Conservation (phyloP, 2,797 vertebrate genomes). For the Falco rusticolus region DNA sequence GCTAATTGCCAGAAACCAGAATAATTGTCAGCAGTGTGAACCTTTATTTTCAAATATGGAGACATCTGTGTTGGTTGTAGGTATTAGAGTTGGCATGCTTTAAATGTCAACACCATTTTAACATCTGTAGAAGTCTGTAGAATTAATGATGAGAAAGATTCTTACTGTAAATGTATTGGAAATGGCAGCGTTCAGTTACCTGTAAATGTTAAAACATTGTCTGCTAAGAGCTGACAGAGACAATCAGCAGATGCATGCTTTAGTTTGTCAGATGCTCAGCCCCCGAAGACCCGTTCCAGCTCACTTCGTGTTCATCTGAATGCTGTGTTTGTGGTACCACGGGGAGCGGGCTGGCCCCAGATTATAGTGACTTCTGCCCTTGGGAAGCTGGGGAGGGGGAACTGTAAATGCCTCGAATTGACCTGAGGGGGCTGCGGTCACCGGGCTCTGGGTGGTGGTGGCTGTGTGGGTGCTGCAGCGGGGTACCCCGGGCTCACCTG, state of each 20-base stretch:
- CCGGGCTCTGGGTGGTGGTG: neutral
- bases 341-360: neutral
- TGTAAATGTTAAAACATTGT: constrained; percentile 69
- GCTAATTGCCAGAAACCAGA: neutral
- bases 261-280: constrained; percentile 14
- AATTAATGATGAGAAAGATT: constrained; percentile 48
- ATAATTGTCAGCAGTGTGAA: neutral
- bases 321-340: neutral
- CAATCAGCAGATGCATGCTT: constrained; percentile 59
- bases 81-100: constrained; percentile 7
- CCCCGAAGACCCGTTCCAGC: constrained; percentile 44
- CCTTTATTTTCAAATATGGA: constrained; percentile 19
- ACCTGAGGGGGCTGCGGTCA: neutral
- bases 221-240: constrained; percentile 66
- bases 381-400: neutral
- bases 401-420: neutral
- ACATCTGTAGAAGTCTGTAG: constrained; percentile 21
- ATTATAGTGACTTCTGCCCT: neutral
- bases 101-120: constrained; percentile 62
- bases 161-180: constrained; percentile 49
- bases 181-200: constrained; percentile 65
- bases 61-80: neutral
- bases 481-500: neutral
- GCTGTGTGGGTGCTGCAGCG: neutral
- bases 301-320: neutral